These are phyloP conservation scores for Neosilurus hyrtlii DNA, from an alignment of 2,797 vertebrate genomes.

Conservation along the genomic window DNA sequence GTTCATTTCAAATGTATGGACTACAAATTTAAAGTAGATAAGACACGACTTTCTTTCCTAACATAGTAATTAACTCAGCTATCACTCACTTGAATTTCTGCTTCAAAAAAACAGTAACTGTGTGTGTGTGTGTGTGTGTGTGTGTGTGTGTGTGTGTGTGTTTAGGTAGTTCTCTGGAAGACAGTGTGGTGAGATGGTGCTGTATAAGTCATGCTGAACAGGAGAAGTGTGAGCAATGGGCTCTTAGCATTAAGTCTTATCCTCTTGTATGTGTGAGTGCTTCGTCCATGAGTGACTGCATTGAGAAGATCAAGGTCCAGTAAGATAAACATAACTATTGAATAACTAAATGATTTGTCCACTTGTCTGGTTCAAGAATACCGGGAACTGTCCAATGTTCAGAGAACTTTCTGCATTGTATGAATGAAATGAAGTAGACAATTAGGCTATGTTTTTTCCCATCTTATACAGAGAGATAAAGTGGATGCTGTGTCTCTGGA, in stretches of 20 bases:
- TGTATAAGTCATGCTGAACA: conserved; percentile 87
- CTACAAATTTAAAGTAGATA: too few relatives aligned
- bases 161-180: conserved; percentile 85
- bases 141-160: conserved; percentile 35
- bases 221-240: conserved; percentile 88
- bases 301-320: conserved; percentile 85
- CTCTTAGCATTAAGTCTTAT: conserved; percentile 82
- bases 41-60: neutral
- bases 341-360: neutral
- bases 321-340: conserved; percentile 27
- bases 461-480: conserved; percentile 76
- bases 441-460: neutral
- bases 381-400: neutral
- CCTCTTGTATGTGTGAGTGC: conserved; percentile 85
- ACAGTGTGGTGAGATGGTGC: conserved; percentile 90
- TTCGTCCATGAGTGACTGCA: conserved; percentile 80
- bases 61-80: neutral
- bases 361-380: neutral
- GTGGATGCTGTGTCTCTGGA: conserved; percentile 87
- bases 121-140: conserved; percentile 19
- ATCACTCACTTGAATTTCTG: neutral
- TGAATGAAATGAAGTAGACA: neutral
- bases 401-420: neutral
- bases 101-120: neutral
- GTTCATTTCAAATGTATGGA: neutral